Evolutionary conservation across 2,888 invertebrate genomes (phyloP).

Genomic region (Xanthorhoe spadicearia): DNA sequence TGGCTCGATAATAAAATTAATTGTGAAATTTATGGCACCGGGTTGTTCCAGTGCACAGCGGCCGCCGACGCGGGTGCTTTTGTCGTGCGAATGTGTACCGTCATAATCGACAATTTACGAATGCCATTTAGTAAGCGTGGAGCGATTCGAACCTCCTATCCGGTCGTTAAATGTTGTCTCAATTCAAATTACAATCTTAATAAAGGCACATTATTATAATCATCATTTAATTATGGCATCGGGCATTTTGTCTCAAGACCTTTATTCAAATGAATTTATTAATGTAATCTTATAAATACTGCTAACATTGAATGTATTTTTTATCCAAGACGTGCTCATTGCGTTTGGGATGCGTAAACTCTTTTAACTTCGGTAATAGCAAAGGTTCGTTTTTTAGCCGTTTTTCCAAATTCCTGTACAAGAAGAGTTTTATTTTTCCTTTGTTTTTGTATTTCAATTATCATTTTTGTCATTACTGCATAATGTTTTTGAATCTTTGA

Average conservation of each 20-base stretch:
- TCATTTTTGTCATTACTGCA: background rate
- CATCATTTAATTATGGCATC: slow-evolving; percentile 51
- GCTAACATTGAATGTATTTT: slow-evolving; percentile 21
- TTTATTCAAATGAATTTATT: slow-evolving; percentile 36
- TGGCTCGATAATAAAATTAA: slow-evolving; percentile 78
- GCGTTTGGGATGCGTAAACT: slow-evolving; percentile 15
- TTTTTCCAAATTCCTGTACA: background rate
- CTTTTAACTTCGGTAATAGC: background rate
- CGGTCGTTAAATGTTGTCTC: slow-evolving; percentile 58
- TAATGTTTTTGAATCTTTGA: background rate
- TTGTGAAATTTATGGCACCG: slow-evolving; percentile 74
- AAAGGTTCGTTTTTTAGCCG: background rate
- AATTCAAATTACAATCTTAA: slow-evolving; percentile 61
- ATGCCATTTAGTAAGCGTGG: slow-evolving; percentile 61
- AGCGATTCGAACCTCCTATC: slow-evolving; percentile 55
- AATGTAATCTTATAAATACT: slow-evolving; percentile 17
- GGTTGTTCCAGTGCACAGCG: slow-evolving; percentile 51
- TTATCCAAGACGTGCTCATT: background rate
- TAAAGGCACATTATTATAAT: slow-evolving; percentile 50
- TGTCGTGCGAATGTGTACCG: slow-evolving; percentile 69
- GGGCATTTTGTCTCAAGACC: slow-evolving; percentile 39
- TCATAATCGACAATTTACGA: slow-evolving; percentile 76
- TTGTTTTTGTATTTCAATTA: background rate
- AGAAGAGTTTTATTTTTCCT: background rate
- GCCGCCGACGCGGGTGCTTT: slow-evolving; percentile 60